Evolutionary conservation across 2,888 invertebrate genomes (phyloP).

Genomic region (Rutpela maculata): DNA sequence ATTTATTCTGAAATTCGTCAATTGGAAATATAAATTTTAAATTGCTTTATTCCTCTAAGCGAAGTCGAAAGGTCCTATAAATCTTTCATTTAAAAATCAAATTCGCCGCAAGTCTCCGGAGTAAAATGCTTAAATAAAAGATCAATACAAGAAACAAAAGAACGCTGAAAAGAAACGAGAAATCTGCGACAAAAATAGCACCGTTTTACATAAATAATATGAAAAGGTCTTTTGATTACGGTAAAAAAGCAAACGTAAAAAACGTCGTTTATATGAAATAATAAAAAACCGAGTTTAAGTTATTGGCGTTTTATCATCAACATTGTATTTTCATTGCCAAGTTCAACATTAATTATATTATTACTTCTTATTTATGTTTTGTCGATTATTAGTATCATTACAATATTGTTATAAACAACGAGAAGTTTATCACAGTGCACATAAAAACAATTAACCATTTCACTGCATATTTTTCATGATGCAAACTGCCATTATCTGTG

Average conservation of each 20-base stretch:
- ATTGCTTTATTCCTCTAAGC: constrained; percentile 9
- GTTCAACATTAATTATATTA: constrained; percentile 13
- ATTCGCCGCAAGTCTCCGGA: constrained; percentile 10
- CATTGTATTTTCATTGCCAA: constrained; percentile 31
- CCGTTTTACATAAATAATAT: constrained; percentile 2
- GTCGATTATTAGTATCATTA: constrained; percentile 15
- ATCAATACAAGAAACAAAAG: constrained; percentile 14
- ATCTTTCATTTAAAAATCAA: constrained; percentile 30
- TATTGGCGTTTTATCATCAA: constrained; percentile 12
- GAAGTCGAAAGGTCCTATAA: constrained; percentile 11
- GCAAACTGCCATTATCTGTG: neutral
- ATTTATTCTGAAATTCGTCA: constrained; percentile 2
- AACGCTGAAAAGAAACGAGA: constrained; percentile 1
- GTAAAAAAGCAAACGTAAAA: neutral
- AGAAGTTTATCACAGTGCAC: constrained; percentile 5
- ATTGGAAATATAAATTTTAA: constrained; percentile 18
- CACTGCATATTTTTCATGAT: neutral
- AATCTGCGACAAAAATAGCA: neutral
- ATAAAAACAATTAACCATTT: constrained; percentile 22
- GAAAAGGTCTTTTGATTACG: constrained; percentile 2
- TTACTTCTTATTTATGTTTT: constrained; percentile 5
- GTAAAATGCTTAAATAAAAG: constrained; percentile 21
- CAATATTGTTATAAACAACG: constrained; percentile 16
- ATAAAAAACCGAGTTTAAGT: neutral
- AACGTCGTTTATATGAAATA: neutral